A percentile compares a stretch with the other conserved stretches of the same genome.
phyloP scores from a whole-genome alignment of 2,888 invertebrate species.

The Ectemnius lituratus region DNA sequence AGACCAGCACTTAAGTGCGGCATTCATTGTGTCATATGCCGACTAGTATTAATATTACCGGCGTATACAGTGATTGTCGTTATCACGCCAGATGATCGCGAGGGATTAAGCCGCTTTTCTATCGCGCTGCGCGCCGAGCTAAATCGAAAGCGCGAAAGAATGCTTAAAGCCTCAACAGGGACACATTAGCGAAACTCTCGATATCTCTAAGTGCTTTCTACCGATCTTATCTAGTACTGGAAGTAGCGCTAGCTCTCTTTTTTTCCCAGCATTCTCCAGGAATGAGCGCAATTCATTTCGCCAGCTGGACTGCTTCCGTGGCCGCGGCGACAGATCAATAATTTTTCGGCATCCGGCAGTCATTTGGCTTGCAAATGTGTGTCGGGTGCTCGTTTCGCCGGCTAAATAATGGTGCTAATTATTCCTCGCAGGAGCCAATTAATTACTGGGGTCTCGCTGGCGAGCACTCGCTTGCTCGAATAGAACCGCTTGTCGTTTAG shows the following conservation, averaged over 20 bases:
- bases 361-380: no score
- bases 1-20: background rate
- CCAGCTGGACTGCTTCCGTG: background rate
- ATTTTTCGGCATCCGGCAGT: background rate
- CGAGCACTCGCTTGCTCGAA: background rate
- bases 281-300: background rate
- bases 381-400: constrained; percentile 1
- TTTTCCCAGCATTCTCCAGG: no score
- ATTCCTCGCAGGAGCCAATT: constrained; percentile 1
- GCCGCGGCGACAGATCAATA: background rate
- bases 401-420: background rate
- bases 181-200: no score
- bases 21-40: background rate
- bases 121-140: constrained; percentile 15
- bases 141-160: no score
- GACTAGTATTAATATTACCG: constrained; percentile 3
- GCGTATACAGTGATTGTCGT: constrained; percentile 1
- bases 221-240: no score
- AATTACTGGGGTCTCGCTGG: background rate
- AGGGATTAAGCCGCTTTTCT: constrained; percentile 6
- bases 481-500: no score
- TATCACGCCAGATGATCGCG: constrained; percentile 7
- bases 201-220: no score
- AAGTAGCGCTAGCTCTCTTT: no score
- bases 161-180: no score